Evolutionary conservation across 2,797 vertebrate genomes (phyloP), one percentile per base, ranked within the genome.

Genomic region (Cephalopachus bancanus): DNA sequence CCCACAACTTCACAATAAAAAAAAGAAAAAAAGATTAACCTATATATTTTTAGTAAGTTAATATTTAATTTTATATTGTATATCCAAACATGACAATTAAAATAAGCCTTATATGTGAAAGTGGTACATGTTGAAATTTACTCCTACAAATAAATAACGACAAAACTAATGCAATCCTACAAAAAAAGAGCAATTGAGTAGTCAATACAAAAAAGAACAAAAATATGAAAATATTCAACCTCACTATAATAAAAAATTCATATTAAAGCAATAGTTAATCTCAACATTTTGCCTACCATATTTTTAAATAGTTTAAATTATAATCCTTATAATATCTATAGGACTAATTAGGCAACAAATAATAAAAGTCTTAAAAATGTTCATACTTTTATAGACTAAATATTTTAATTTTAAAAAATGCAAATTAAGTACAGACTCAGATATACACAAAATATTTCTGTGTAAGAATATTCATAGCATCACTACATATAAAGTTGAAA

Each of bases 41-140:
- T 65, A 83, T 24, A 65, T 24, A 17, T 79, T 91, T 71, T 94
- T 3, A 96, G 1, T 16, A 62, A 91, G 20, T 51, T 55, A 30
- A 67, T 62, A 49, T 69, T 93, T 71, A 2, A 94, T 89, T 89
- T 74, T 72, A 64, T 89, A 67, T 55, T 80, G 2, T 55, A 91
- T 64, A 75, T n/a, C 20, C 20, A 85, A 83, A 2, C 20, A 57
- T 57, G 44, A 28, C 20, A 78, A 83, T 67, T 88, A 93, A 95
- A 88, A 90, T 67, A 83, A 86, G 2, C 2, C 71, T 59, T 51
- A 1, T 78, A 72, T 59, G 7, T 69, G 53, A 71, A 83, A 89
- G 37, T 87, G 19, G 15, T 69, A 49, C 71, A 55, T 74, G 64
- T 53, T 89, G 22, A 89, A 96, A 85, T 1, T 94, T 65, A 57